Percentiles rank a stretch among this genome's conserved stretches.
Conservation (phyloP, 2,113 vertebrate species). For the Muscicapa adusta region DNA sequence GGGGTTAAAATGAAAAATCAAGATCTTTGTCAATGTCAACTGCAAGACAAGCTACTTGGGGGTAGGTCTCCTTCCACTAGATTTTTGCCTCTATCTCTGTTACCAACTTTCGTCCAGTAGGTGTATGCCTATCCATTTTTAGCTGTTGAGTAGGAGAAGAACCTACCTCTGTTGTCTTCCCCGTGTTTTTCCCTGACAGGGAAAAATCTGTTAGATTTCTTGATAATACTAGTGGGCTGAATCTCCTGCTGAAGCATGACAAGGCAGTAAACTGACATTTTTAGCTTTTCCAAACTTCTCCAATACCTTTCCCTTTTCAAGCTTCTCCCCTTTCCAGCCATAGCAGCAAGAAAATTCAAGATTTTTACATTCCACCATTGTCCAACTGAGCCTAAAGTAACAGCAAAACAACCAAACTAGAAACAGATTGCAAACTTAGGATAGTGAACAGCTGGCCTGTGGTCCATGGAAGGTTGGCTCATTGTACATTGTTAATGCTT, state of each 20-base stretch:
- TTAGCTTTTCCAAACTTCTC: neutral
- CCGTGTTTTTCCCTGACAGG: neutral
- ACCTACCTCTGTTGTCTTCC: neutral
- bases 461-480: neutral
- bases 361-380: neutral
- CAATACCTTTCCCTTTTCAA: neutral
- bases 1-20: neutral
- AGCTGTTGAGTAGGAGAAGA: conserved; percentile 13
- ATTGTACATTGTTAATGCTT: neutral
- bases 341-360: neutral
- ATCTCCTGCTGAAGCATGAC: neutral
- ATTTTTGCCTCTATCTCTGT: neutral
- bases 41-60: neutral
- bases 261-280: neutral
- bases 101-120: neutral
- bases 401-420: conserved; percentile 28
- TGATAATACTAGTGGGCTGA: neutral
- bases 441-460: neutral
- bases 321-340: neutral
- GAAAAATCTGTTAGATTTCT: conserved; percentile 4
- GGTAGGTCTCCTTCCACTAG: neutral
- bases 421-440: conserved; percentile 3
- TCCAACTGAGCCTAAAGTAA: neutral
- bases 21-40: neutral
- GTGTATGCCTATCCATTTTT: conserved; percentile 1